Evolutionary conservation across 2,113 vertebrate genomes (phyloP).

Genomic region (Craseonycteris thonglongyai): DNA sequence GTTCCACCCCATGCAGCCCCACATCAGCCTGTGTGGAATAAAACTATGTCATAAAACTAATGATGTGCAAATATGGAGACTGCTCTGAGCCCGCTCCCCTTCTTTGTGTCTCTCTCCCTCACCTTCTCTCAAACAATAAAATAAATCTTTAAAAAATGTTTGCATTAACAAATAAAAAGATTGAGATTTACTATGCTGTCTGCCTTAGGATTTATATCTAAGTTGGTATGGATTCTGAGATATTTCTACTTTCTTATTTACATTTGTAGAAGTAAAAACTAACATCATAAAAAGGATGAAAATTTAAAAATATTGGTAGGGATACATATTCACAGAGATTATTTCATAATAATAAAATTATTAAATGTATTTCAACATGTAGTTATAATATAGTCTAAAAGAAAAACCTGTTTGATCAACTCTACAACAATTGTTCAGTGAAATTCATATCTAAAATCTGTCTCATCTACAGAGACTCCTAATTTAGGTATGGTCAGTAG

Average conservation of each 20-base stretch:
- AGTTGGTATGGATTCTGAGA: neutral
- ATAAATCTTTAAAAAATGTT: too few relatives aligned
- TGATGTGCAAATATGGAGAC: too few relatives aligned
- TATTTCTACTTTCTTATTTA: neutral
- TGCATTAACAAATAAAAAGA: neutral
- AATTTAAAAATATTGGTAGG: neutral
- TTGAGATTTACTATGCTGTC: neutral
- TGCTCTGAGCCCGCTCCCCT: too few relatives aligned
- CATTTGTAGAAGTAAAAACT: neutral
- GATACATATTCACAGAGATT: neutral
- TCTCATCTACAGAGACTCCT: neutral
- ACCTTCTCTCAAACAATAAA: too few relatives aligned
- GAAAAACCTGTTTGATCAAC: neutral
- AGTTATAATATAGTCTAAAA: neutral
- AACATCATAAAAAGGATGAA: neutral
- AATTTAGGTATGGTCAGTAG: neutral
- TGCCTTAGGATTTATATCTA: neutral
- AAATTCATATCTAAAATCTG: neutral
- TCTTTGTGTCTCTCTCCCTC: too few relatives aligned
- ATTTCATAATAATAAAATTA: neutral
- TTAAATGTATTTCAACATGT: neutral
- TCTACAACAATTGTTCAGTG: neutral
- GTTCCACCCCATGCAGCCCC: too few relatives aligned
- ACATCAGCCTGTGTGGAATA: too few relatives aligned
- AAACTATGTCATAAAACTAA: too few relatives aligned